Conservation (phyloP, 2,888 invertebrate species). For the Tetranychus piercei region DNA sequence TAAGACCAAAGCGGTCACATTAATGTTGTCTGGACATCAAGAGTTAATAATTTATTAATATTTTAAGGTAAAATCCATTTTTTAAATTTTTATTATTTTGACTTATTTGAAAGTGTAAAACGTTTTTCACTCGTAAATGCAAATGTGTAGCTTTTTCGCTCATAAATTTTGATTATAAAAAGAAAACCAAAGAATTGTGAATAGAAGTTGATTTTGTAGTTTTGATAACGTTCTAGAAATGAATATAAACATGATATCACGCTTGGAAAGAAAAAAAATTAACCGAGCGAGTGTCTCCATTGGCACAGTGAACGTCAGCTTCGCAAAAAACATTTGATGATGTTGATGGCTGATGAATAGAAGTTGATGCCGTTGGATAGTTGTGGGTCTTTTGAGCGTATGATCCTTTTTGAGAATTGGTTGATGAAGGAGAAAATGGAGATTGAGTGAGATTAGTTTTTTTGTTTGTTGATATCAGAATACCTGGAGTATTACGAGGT, state of each 20-base stretch:
- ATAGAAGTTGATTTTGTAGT: too few species aligned
- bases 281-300: not conserved
- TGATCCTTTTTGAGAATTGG: not conserved
- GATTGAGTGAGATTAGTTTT: not conserved
- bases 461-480: not conserved
- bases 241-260: not conserved
- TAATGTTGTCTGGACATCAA: too few species aligned
- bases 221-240: too few species aligned
- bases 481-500: not conserved
- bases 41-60: too few species aligned
- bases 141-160: too few species aligned
- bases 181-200: too few species aligned
- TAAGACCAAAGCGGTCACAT: too few species aligned
- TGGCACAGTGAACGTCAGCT: conserved; percentile 19
- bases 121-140: too few species aligned
- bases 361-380: not conserved
- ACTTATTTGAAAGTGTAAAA: too few species aligned
- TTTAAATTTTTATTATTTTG: too few species aligned
- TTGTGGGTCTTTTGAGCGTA: not conserved
- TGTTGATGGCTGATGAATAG: conserved; percentile 16
- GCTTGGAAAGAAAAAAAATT: conserved; percentile 6
- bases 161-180: too few species aligned
- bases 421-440: not conserved
- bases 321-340: conserved; percentile 20
- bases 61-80: too few species aligned